Base-by-base conservation (phyloP, 2,888 invertebrate species). In the Cheilosia vernalis region DNA sequence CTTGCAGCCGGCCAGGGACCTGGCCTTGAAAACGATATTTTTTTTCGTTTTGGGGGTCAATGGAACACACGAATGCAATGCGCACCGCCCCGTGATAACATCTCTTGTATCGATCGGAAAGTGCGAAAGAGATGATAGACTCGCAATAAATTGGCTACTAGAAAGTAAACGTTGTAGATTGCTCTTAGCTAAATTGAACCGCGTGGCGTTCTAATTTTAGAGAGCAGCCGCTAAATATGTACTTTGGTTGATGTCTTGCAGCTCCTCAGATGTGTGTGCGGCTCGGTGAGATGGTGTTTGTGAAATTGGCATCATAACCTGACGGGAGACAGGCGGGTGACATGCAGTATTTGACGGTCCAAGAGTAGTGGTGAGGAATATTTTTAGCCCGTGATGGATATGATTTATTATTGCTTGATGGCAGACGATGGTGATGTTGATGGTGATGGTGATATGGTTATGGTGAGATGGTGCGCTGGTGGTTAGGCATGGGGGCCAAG, bases 21-120 rank as follows among this genome's bases (percentile, higher is more conserved):
- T 70, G 80, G 80, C 84, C 80, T 85, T 85, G 84, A 80, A 80
- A 85, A 17, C 37, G 60, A 27, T 58, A 30, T 27, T 56, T 27
- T 51, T 33, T 66, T 13, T 47, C 17, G 5, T 67, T 79, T 80
- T 80, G 64, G 84, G 84, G 84, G 84, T 85, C 84, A 85, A 85
- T 85, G 84, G 80, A 85, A 85, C 84, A 76, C 66, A 70, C 80
- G 66, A 80, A 70, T 85, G 84, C 84, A 85, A 80, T 80, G 64
- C 67, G 69, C 80, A 67, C 44, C 74, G 64, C 70, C 74, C 64
- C 70, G 60, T 80, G 84, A 79, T 78, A 78, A 63, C 51, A 61
- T 84, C 79, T 37, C 66, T 67, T 42, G 56, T 67, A 73, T 37
- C 61, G 55, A 72, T 63, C 17, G 40, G 56, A 64, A 21, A 17